Conservation (phyloP, 2,888 invertebrate species). For the Arrhopalites spinosus region DNA sequence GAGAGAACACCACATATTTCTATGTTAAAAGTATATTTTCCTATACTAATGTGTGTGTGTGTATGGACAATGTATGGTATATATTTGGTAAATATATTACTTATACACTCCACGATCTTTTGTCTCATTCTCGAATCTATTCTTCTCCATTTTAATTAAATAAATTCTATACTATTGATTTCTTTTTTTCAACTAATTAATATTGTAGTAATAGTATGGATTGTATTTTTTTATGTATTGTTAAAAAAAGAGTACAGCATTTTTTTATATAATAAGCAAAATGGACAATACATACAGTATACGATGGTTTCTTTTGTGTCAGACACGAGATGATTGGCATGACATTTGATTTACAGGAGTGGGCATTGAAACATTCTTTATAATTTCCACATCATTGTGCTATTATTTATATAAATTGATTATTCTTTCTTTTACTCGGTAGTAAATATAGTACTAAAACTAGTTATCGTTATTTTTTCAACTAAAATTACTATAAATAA, state of each 20-base stretch:
- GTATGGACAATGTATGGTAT: too few relatives aligned
- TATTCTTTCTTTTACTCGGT: not conserved
- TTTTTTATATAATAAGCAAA: not conserved
- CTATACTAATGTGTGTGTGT: too few relatives aligned
- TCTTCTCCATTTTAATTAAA: too few relatives aligned
- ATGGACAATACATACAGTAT: not conserved
- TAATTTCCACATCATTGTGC: not conserved
- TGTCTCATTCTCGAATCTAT: too few relatives aligned
- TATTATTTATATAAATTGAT: not conserved
- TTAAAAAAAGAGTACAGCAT: not conserved
- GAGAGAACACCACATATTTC: too few relatives aligned
- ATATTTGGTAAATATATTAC: too few relatives aligned
- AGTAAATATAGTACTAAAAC: not conserved
- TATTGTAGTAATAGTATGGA: too few relatives aligned
- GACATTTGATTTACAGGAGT: not conserved
- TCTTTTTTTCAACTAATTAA: too few relatives aligned
- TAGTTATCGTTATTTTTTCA: not conserved
- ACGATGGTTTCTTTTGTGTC: not conserved
- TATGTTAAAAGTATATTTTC: too few relatives aligned
- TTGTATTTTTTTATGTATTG: not conserved
- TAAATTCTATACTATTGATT: too few relatives aligned
- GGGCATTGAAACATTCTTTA: not conserved
- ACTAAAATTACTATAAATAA: too few relatives aligned
- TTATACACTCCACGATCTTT: too few relatives aligned
- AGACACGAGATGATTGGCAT: not conserved